Conservation (phyloP, 2,797 vertebrate genomes). For the Gorsachius magnificus region DNA sequence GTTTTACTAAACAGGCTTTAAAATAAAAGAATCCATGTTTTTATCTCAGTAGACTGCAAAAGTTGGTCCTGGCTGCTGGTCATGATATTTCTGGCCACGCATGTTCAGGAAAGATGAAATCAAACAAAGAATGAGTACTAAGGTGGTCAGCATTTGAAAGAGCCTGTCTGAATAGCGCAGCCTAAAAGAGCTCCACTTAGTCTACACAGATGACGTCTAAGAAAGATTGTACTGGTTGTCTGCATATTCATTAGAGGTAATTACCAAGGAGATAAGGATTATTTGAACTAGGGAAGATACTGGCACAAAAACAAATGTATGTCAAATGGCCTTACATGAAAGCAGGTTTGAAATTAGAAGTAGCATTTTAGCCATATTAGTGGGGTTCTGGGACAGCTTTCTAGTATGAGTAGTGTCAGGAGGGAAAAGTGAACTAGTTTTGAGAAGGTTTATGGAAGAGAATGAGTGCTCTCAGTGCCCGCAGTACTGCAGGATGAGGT, state of each 20-base stretch:
- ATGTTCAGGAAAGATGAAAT: not conserved
- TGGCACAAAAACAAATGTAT: not conserved
- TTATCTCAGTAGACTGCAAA: not conserved
- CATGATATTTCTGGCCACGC: not conserved
- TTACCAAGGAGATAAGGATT: not conserved
- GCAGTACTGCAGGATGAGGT: not conserved
- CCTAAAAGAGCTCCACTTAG: not conserved
- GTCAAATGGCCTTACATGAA: not conserved
- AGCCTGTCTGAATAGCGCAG: not conserved
- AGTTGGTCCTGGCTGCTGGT: not conserved
- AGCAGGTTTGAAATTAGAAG: not conserved
- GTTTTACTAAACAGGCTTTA: not conserved
- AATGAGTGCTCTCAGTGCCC: not conserved
- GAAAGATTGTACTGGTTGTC: not conserved
- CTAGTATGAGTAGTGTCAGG: not conserved
- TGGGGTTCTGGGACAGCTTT: not conserved
- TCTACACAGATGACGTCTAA: not conserved
- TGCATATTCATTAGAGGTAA: not conserved
- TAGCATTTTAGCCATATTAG: not conserved
- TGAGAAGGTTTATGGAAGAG: not conserved
- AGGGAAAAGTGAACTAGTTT: not conserved
- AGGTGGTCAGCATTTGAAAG: not conserved
- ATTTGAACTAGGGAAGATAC: not conserved
- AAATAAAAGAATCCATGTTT: not conserved
- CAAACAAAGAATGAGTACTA: not conserved